Conservation (phyloP, 2,888 invertebrate species). For the Nemurella pictetii region DNA sequence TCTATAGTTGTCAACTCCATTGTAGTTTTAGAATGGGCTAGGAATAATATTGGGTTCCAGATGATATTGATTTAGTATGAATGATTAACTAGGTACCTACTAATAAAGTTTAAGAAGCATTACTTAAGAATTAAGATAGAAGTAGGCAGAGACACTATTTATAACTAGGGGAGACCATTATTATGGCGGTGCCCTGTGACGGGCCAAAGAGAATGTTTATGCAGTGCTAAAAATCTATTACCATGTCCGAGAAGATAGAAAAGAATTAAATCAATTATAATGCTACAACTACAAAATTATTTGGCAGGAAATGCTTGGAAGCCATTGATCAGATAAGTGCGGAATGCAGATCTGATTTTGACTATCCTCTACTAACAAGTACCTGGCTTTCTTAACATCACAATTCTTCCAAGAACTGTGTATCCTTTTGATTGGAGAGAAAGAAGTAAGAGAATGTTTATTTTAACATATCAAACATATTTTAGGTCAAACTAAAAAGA, state of each 20-base stretch:
- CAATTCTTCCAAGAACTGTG: constrained; percentile 19
- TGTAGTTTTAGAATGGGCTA: too few species aligned
- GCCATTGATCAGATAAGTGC: neutral
- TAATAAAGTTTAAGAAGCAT: too few species aligned
- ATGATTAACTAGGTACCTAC: too few species aligned
- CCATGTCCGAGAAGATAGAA: neutral
- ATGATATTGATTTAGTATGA: too few species aligned
- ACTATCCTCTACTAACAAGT: neutral
- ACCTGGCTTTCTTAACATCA: constrained; percentile 8
- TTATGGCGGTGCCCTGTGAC: neutral
- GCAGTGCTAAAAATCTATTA: neutral
- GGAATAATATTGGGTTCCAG: too few species aligned
- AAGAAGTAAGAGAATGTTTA: neutral
- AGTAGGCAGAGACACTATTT: too few species aligned
- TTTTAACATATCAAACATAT: neutral
- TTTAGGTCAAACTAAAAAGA: neutral
- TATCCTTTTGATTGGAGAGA: constrained; percentile 12
- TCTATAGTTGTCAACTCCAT: too few species aligned
- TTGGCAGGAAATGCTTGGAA: neutral
- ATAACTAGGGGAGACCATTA: neutral
- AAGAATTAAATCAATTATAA: neutral
- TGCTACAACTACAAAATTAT: neutral
- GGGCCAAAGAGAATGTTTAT: neutral
- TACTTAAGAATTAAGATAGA: too few species aligned
- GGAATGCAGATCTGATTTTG: neutral